These are phyloP conservation scores for human DNA, from an alignment of 2,113 vertebrate genomes.

Conservation along the genomic window GRCh38 chr5:130399501-130400000, in stretches of 20 bases:
- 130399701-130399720: not conserved
- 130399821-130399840: not conserved
- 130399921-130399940: not conserved
- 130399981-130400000: not conserved
- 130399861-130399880: not conserved
- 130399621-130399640: not conserved
- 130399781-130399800: not conserved
- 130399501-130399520: too few relatives aligned
- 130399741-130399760: not conserved
- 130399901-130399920: not conserved
- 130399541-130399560: not conserved
- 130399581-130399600: not conserved
- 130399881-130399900: not conserved
- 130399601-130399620: slow-evolving; percentile 27
- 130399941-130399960: not conserved
- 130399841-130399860: not conserved
- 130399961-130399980: not conserved
- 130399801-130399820: not conserved
- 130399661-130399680: slow-evolving; percentile 32
- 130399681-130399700: not conserved
- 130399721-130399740: not conserved
- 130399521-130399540: too few relatives aligned
- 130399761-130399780: slow-evolving; percentile 20
- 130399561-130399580: not conserved
- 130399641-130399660: not conserved